Base-by-base conservation (phyloP, 2,113 vertebrate genomes). In the Alligator mississippiensis region DNA sequence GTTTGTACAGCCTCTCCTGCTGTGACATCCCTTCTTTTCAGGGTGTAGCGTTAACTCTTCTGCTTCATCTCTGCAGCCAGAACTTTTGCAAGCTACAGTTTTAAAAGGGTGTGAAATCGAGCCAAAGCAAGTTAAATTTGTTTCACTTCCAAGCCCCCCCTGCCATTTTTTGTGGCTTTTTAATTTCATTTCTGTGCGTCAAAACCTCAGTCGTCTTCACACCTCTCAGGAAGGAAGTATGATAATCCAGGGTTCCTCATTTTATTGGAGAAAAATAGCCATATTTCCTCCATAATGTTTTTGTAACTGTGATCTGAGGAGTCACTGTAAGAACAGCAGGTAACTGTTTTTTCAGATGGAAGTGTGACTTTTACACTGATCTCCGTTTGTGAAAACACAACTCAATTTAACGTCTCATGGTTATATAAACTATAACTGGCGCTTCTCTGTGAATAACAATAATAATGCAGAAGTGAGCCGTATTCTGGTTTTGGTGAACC, bases 401-500 rank as follows among this genome's bases (percentile, higher is more conserved):
- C 11, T 9, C 22, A 9, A 38, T 47, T 74, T 38, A 47, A 74
- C 47, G 8, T 47, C 47, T 47, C 47, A 8, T 47, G 47, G 47
- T 47, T 8, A 47, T 47, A 47, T 47, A 47, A 47, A 47, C 84
- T 4, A 72, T 89, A 63, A 66, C 0, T 91, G 74, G 28, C n/a
- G 28, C n/a, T 68, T 68, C 64, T 30, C 47, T 47, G 47, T 47
- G 70, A 81, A 47, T 19, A 4, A 84, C 93, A 80, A 84, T 1
- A 2, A 77, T 5, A 61, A 75, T 34, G 47, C 79, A 47, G 17
- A 68, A 74, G 68, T 61, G n/a, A 60, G 77, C 47, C 87, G n/a
- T 88, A 24, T 92, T 78, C 74, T 84, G 70, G 80, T 13, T 90
- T 96, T 94, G 84, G 88, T 87, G n/a, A 93, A 64, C 88, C 74